phyloP scores from a whole-genome alignment of 2,113 vertebrate genomes.

The Embiotoca jacksoni region DNA sequence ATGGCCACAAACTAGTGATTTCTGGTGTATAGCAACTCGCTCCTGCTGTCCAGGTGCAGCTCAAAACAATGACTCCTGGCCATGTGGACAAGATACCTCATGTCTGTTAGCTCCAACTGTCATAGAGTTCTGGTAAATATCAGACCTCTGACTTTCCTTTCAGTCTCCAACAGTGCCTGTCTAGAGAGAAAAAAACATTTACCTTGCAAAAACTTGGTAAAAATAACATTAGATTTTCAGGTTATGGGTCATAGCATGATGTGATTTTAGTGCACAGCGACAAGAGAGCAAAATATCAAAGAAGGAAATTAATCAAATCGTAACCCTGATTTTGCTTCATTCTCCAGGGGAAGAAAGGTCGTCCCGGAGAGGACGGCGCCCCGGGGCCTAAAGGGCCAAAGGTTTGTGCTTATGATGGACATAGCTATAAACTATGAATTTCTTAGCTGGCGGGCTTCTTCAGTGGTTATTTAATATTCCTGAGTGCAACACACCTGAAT shows the following conservation, averaged over 20 bases:
- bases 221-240: constrained; percentile 11
- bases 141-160: background rate
- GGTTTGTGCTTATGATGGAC: constrained; percentile 77
- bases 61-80: constrained; percentile 46
- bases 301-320: background rate
- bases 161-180: constrained; percentile 3
- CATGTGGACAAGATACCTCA: constrained; percentile 57
- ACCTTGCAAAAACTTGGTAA: background rate
- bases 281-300: constrained; percentile 12
- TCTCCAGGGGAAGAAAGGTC: constrained; percentile 91
- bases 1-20: constrained; percentile 58
- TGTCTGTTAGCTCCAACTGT: constrained; percentile 33
- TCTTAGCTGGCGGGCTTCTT: constrained; percentile 14
- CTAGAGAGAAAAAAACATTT: background rate
- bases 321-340: constrained; percentile 47
- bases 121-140: constrained; percentile 21
- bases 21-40: constrained; percentile 42
- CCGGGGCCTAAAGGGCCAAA: constrained; percentile 89
- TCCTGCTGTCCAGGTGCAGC: constrained; percentile 71
- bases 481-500: background rate
- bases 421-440: constrained; percentile 4
- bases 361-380: constrained; percentile 87
- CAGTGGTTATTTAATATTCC: constrained; percentile 9
- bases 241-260: background rate
- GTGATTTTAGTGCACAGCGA: background rate